Evolutionary conservation across 2,888 invertebrate genomes (phyloP), one percentile per base, ranked within the genome.

Genomic region (Orthosia gothica): DNA sequence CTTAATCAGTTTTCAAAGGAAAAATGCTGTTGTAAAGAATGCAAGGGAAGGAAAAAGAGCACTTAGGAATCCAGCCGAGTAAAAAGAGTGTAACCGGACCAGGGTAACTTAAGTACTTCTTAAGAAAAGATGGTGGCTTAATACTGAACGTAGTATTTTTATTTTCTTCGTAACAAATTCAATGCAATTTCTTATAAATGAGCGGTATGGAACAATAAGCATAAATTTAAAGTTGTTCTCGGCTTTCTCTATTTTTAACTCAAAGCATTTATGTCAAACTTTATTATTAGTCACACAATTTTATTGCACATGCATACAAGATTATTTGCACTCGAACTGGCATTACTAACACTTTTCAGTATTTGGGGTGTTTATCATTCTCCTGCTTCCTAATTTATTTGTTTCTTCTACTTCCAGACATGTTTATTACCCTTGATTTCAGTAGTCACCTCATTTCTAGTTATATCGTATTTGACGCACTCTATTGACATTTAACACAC

Each of bases 1-100:
- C 57, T 65, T 81, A 65, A 81, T 81, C 57, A 65, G 62, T 54
- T 65, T 75, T 64, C 47, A 74, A 74, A 81, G 64, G 45, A 65
- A 66, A 71, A 74, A 23, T 63, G 3, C 57, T 61, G 55, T 40
- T 58, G 20, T 16, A 50, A 59, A 74, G 23, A 50, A 18, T 49
- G 52, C 32, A 49, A 9, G 55, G n/a, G 2, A 74, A 67, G 40
- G 16, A 55, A 81, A 78, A 74, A 58, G 67, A 59, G 63, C 63
- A 26, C 55, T 81, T 54, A 58, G 3, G 32, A 57, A 57, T 54
- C 13, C 64, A 68, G 23, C 4, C 13, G 47, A 47, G 11, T 54
- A 62, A 64, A 65, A 68, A 62, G 62, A 64, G 40, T 80, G 58
- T 80, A 16, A 61, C 32, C 58, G 13, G 59, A 61, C 40, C 52